Evolutionary conservation across 2,888 invertebrate genomes (phyloP), one percentile per base, ranked within the genome.

Genomic region (Plagodis pulveraria): DNA sequence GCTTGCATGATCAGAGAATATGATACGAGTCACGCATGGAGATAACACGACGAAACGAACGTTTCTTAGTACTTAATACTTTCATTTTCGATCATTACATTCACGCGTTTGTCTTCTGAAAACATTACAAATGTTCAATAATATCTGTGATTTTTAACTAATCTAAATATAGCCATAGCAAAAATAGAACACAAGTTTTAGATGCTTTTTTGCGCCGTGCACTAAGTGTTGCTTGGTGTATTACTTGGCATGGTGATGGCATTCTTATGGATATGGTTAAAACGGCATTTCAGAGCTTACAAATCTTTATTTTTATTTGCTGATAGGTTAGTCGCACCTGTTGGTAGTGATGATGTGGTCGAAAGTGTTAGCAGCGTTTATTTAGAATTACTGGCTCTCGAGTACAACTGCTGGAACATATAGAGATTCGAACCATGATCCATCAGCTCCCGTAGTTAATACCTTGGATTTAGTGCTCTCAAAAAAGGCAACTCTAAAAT

Each of bases 21-120:
- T 38, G 56, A 58, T 58, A 48, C 49, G 40, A 47, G 52, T 58
- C 58, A 63, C 56, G 62, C 62, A 63, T 58, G 58, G 46, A 56
- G 10, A 12, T 12, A 35, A 43, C 11, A 44, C 55, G 56, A 32
- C 48, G 22, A 32, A 52, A 55, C 55, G 41, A 48, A 5, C 48
- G 48, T 43, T 35, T 51, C 41, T 42, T 53, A 41, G 49, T 44
- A 50, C 41, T 6, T 41, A 35, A 5, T 35, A 50, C 33, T 46
- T 41, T 34, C 40, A 9, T 32, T 40, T 53, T 53, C 53, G 0
- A 52, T n/a, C n/a, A n/a, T n/a, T 46, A 38, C 4, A 4, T 22
- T 52, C 32, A 34, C 41, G 50, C 12, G 33, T 12, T 12, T 12
- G 42, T 22, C 22, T 22, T 22, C 22, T 22, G 22, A 22, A 22